Conservation (phyloP, 2,888 invertebrate species). For the Mesopsocus fuscifrons region DNA sequence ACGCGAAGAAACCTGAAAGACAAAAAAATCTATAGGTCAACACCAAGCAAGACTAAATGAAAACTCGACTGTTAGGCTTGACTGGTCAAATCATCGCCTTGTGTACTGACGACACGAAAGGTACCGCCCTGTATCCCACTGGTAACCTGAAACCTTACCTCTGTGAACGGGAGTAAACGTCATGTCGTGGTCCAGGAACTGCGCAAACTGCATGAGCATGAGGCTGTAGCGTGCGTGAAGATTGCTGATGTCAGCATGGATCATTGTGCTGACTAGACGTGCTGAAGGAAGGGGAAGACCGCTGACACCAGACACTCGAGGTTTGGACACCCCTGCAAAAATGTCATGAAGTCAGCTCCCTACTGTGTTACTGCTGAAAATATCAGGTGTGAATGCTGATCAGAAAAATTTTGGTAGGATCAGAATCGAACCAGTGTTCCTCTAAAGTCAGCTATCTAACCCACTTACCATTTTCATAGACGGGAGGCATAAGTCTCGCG, state of each 20-base stretch:
- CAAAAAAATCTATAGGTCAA: conserved; percentile 6
- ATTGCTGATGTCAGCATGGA: conserved; percentile 84
- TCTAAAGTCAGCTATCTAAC: too few species aligned
- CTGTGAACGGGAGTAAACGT: conserved; percentile 87
- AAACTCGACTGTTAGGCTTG: too few species aligned
- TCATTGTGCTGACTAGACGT: conserved; percentile 62
- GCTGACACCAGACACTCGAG: conserved; percentile 50
- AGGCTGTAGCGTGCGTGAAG: conserved; percentile 72
- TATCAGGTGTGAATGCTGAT: not conserved
- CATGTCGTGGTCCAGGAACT: conserved; percentile 85
- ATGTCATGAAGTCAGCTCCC: conserved; percentile 6
- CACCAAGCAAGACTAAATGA: too few species aligned
- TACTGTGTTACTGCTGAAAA: not conserved
- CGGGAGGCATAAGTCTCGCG: conserved; percentile 62
- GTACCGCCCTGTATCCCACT: too few species aligned
- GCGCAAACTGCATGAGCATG: conserved; percentile 91
- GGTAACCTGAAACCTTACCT: too few species aligned
- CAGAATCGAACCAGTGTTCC: too few species aligned
- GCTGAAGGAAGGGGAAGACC: conserved; percentile 70
- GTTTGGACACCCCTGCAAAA: conserved; percentile 50
- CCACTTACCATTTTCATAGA: conserved; percentile 62
- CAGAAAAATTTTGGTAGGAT: too few species aligned
- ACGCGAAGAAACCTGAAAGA: conserved; percentile 55
- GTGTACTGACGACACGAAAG: too few species aligned
- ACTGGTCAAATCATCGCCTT: too few species aligned